Percentiles rank a stretch among this genome's conserved stretches.
Conservation (phyloP, 2,888 invertebrate genomes). For the Stenolophus ochropezus region DNA sequence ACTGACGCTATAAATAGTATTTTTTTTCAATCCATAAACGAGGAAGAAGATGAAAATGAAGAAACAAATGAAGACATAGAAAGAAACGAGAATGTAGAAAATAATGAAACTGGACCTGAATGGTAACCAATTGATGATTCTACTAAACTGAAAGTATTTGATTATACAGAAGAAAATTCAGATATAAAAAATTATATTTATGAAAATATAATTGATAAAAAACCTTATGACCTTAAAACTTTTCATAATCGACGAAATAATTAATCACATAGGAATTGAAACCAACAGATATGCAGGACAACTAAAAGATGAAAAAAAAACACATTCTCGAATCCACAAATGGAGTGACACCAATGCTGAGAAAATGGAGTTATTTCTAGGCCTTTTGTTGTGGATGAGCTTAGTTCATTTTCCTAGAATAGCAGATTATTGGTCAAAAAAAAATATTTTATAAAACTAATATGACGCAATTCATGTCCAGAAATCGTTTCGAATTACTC, state of each 20-base stretch:
- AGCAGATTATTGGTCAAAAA: slow-evolving; percentile 46
- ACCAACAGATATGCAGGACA: slow-evolving; percentile 36
- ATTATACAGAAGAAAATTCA: too few species aligned
- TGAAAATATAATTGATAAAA: too few species aligned
- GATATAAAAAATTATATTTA: too few species aligned
- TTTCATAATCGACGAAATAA: slow-evolving; percentile 20
- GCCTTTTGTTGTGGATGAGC: slow-evolving; percentile 53
- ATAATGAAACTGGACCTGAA: too few species aligned
- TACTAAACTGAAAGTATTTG: too few species aligned
- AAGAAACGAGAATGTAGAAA: too few species aligned
- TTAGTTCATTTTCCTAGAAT: slow-evolving; percentile 4
- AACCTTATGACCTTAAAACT: neutral
- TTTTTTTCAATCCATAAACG: too few species aligned
- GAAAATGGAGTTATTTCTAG: slow-evolving; percentile 38
- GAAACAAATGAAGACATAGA: too few species aligned
- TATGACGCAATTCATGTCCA: slow-evolving; percentile 54
- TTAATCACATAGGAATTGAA: slow-evolving; percentile 16
- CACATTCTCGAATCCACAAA: neutral
- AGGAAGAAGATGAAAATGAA: too few species aligned
- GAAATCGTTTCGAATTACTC: slow-evolving; percentile 63
- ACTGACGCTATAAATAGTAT: too few species aligned
- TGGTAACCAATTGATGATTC: too few species aligned
- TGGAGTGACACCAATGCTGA: slow-evolving; percentile 46
- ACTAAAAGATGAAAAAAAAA: neutral
- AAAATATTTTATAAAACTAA: slow-evolving; percentile 30